These are phyloP conservation scores for Caiman crocodilus DNA, from an alignment of 2,797 vertebrate species.

Conservation along the genomic window DNA sequence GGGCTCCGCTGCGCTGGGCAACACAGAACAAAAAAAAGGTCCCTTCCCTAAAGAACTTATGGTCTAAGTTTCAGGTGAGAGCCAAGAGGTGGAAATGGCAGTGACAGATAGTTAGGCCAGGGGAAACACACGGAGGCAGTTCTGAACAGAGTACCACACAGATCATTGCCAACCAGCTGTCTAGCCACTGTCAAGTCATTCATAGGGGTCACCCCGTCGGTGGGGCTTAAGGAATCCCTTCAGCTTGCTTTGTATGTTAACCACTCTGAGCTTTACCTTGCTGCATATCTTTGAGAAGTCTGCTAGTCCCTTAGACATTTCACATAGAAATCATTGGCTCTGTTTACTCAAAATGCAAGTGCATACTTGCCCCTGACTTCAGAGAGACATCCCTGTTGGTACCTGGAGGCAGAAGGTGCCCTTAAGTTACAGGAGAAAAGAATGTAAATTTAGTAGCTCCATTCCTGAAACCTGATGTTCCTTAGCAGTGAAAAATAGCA, in stretches of 20 bases:
- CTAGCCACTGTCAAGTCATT: not conserved
- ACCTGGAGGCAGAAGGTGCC: constrained; percentile 45
- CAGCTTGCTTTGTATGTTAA: not conserved
- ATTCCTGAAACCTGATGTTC: constrained; percentile 70
- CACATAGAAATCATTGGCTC: not conserved
- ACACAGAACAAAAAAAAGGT: not conserved
- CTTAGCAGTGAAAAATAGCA: constrained; percentile 73
- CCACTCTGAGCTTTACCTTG: not conserved
- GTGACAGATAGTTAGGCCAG: not conserved
- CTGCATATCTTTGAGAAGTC: not conserved
- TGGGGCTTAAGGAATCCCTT: not conserved
- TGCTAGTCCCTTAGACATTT: constrained; percentile 1
- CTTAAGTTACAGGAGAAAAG: constrained; percentile 55
- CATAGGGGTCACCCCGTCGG: not conserved
- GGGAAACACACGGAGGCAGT: not conserved
- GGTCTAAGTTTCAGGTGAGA: not conserved
- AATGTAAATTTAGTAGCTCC: constrained; percentile 57
- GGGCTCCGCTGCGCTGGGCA: constrained; percentile 28
- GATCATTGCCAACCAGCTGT: accelerated
- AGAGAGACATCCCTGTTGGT: not conserved
- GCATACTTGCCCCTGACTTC: not conserved
- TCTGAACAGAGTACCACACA: not conserved
- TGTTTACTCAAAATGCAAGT: not conserved
- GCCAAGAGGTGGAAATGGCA: not conserved
- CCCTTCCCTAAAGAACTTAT: constrained; percentile 5